phyloP scores from a whole-genome alignment of 2,797 vertebrate species.

The Vireo griseus region DNA sequence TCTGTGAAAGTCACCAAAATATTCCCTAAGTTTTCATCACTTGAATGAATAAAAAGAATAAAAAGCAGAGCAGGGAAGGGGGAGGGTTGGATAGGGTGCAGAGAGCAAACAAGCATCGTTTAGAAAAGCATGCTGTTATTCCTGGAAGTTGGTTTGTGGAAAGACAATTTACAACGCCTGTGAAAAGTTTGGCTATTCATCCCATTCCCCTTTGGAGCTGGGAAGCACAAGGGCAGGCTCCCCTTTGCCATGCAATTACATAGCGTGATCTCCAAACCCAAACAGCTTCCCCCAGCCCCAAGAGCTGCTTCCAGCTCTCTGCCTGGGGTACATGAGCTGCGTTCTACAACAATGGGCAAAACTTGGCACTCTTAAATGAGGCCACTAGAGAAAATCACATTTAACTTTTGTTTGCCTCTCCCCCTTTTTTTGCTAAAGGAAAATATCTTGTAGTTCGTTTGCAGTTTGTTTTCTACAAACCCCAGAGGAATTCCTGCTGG shows the following conservation, averaged over 20 bases:
- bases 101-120: slow-evolving; percentile 55
- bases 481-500: neutral
- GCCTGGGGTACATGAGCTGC: neutral
- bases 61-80: slow-evolving; percentile 24
- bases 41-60: slow-evolving; percentile 35
- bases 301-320: neutral
- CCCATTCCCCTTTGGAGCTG: slow-evolving; percentile 18
- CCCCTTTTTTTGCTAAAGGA: neutral
- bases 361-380: neutral
- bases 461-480: neutral
- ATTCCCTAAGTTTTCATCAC: slow-evolving; percentile 51
- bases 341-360: neutral
- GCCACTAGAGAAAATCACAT: neutral
- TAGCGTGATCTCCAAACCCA: slow-evolving; percentile 21
- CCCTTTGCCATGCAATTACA: neutral
- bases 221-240: slow-evolving; percentile 42
- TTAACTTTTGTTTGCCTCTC: neutral
- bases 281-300: slow-evolving; percentile 12
- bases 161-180: slow-evolving; percentile 61
- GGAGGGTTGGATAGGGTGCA: slow-evolving; percentile 14
- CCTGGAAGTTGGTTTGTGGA: slow-evolving; percentile 63
- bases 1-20: slow-evolving; percentile 51
- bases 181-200: slow-evolving; percentile 55
- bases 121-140: slow-evolving; percentile 69
- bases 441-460: neutral